phyloP scores from a whole-genome alignment of 2,113 vertebrate species.

The Sphyrna mokarran region DNA sequence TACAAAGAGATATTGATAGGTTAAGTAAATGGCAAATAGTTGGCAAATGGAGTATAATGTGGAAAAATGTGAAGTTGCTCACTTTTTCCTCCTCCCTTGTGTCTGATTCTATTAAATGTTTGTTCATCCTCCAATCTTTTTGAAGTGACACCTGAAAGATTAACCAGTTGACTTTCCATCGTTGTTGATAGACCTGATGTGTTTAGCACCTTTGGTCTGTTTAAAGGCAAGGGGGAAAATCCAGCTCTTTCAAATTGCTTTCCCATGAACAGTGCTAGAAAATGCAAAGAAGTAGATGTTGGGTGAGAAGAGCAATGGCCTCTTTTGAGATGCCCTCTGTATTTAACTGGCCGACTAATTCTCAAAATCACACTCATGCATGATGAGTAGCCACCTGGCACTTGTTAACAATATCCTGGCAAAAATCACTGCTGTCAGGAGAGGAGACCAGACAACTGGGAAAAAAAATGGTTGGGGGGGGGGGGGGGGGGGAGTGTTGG shows the following conservation, averaged over 20 bases:
- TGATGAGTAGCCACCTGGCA: not conserved
- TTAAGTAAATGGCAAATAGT: too few relatives aligned
- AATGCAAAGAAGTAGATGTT: not conserved
- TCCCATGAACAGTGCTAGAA: not conserved
- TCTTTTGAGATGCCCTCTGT: not conserved
- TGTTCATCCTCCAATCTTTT: not conserved
- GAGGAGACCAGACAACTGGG: not conserved
- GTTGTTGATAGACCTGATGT: not conserved
- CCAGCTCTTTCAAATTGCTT: not conserved
- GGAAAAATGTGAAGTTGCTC: too few relatives aligned
- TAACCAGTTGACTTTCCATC: not conserved
- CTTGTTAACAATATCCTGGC: not conserved
- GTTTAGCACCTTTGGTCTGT: not conserved
- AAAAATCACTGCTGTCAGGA: not conserved
- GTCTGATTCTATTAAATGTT: not conserved
- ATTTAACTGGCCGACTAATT: not conserved
- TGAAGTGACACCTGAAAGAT: not conserved
- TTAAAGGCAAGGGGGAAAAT: not conserved
- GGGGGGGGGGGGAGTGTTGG: not conserved
- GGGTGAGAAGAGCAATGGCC: not conserved
- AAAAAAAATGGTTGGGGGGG: not conserved
- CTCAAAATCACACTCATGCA: not conserved
- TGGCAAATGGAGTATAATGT: too few relatives aligned
- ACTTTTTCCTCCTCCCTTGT: not conserved
- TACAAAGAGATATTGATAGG: too few relatives aligned